Conservation (phyloP, 2,888 invertebrate species). For the Ophraella communa region DNA sequence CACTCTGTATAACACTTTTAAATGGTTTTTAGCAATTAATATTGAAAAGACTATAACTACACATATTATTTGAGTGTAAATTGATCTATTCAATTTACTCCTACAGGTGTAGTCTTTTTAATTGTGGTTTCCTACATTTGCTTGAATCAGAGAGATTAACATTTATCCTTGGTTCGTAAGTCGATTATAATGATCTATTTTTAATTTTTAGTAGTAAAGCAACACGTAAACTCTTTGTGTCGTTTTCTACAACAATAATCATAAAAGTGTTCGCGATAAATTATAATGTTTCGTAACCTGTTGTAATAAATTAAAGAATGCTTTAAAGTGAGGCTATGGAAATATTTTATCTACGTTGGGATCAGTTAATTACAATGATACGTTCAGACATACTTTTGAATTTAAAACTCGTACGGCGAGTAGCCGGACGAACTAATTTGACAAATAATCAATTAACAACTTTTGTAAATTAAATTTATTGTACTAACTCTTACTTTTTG, state of each 20-base stretch:
- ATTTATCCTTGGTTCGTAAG: neutral
- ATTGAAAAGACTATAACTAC: too few species aligned
- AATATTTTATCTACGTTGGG: neutral
- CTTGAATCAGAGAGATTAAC: neutral
- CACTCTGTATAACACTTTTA: too few species aligned
- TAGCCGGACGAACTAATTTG: too few species aligned
- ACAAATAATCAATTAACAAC: too few species aligned
- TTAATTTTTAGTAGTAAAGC: neutral
- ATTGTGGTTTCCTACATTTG: constrained; percentile 15
- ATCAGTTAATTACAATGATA: neutral
- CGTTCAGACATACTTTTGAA: too few species aligned
- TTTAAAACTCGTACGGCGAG: too few species aligned
- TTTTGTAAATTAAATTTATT: too few species aligned
- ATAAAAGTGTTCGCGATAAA: neutral
- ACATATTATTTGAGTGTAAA: too few species aligned
- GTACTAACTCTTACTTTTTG: too few species aligned
- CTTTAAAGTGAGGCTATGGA: neutral
- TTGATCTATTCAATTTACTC: too few species aligned
- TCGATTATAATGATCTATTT: constrained; percentile 3
- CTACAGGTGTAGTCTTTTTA: too few species aligned
- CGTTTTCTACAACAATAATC: neutral
- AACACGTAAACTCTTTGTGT: neutral
- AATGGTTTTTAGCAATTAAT: too few species aligned
- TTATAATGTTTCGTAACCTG: neutral
- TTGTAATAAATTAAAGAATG: neutral